Percentiles rank a stretch among this genome's conserved stretches.
phyloP scores from a whole-genome alignment of 2,113 vertebrate species.

The Lontra canadensis region DNA sequence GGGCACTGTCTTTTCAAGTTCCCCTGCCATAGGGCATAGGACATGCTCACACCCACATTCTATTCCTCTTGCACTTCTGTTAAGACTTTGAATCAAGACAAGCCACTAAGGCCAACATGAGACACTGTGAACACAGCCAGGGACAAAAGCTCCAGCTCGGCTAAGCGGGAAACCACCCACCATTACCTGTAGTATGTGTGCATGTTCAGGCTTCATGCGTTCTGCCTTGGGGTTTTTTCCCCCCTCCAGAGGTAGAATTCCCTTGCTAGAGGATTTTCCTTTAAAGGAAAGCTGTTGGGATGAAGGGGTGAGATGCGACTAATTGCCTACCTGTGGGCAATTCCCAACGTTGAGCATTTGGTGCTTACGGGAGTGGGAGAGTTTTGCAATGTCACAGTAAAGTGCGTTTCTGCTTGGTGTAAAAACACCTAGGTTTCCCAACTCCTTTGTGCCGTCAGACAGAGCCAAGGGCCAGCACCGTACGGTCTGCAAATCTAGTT shows the following conservation, averaged over 20 bases:
- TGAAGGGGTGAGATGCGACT: accelerated
- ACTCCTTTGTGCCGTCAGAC: background rate
- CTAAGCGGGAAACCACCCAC: no score
- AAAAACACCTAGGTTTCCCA: background rate
- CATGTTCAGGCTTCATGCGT: no score
- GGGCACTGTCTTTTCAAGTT: no score
- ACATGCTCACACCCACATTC: background rate
- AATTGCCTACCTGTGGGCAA: accelerated
- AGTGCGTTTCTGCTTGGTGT: background rate
- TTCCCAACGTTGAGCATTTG: background rate
- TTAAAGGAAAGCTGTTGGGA: background rate
- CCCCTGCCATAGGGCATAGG: accelerated
- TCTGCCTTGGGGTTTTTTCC: no score
- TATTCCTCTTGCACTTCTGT: accelerated
- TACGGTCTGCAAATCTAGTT: no score
- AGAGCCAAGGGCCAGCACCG: background rate
- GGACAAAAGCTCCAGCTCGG: background rate
- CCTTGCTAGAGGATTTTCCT: background rate
- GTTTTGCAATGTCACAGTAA: background rate
- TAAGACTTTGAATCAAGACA: background rate
- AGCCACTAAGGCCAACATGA: accelerated
- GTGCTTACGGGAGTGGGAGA: no score
- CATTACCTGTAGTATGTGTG: accelerated
- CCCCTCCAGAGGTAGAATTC: background rate
- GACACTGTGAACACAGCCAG: accelerated